Evolutionary conservation across 2,113 vertebrate species (phyloP).

Genomic region (Montifringilla adamsi): DNA sequence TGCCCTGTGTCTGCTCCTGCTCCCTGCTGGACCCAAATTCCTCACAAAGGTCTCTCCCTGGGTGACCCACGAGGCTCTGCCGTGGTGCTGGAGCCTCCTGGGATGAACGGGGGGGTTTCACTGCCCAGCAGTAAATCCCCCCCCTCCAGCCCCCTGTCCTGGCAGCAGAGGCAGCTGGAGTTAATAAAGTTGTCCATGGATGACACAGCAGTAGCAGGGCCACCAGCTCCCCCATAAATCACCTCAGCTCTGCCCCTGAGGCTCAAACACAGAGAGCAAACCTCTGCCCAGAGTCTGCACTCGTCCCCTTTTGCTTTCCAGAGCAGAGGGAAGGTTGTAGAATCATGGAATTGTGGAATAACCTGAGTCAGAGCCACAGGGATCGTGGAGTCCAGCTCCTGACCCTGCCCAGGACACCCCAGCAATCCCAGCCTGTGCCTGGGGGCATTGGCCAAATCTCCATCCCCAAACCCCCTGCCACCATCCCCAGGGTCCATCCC

Average conservation of each 20-base stretch:
- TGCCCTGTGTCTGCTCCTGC: neutral
- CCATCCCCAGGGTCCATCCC: accelerated
- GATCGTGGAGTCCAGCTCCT: accelerated
- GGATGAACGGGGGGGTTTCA: neutral
- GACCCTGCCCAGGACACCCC: neutral
- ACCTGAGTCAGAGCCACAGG: neutral
- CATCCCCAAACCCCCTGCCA: accelerated
- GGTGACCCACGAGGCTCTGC: neutral
- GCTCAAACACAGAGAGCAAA: neutral
- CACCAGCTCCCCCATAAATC: neutral
- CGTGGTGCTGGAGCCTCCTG: neutral
- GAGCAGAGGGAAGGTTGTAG: neutral
- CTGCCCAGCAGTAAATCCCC: neutral
- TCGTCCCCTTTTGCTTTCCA: neutral
- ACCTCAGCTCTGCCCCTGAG: neutral
- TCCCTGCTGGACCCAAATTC: neutral
- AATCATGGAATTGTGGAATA: neutral
- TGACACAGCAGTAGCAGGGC: neutral
- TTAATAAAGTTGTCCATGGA: neutral
- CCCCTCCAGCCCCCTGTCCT: accelerated
- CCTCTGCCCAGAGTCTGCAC: neutral
- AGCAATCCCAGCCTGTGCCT: neutral
- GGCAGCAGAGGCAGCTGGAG: neutral
- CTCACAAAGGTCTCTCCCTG: neutral
- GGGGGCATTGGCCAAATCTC: neutral